Percentiles rank a stretch among this genome's conserved stretches.
These are phyloP conservation scores for Agelaius phoeniceus DNA, from an alignment of 2,113 vertebrate genomes.

Conservation along the genomic window DNA sequence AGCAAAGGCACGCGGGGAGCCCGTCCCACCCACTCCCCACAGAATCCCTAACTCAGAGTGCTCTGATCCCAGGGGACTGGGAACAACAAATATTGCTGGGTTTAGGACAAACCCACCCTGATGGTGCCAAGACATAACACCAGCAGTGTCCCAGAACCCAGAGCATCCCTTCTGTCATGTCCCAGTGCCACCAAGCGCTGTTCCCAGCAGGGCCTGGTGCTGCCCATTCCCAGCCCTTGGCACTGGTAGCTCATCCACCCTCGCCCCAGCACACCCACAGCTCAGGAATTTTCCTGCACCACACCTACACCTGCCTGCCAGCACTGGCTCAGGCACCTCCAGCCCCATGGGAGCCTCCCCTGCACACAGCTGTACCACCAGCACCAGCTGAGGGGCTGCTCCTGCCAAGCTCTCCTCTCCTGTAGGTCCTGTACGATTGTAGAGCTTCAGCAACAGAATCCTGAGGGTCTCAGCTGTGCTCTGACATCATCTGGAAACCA, in stretches of 20 bases:
- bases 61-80: neutral
- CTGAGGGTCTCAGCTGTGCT: neutral
- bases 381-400: fast-evolving
- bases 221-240: neutral
- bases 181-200: fast-evolving
- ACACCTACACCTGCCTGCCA: neutral
- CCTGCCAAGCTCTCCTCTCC: neutral
- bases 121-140: too few species aligned
- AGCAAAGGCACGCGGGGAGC: neutral
- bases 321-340: neutral
- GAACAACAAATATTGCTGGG: neutral
- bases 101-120: neutral
- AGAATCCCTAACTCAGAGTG: fast-evolving
- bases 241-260: neutral
- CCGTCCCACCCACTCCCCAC: neutral
- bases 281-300: neutral
- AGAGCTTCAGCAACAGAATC: neutral
- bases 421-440: neutral
- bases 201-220: fast-evolving
- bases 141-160: neutral
- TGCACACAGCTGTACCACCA: neutral
- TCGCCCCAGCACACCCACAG: neutral
- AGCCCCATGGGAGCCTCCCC: fast-evolving
- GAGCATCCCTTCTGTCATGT: fast-evolving
- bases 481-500: neutral